Evolutionary conservation across 1,140 invertebrate species (phyloP).

Genomic region (Macrobrachium nipponense): DNA sequence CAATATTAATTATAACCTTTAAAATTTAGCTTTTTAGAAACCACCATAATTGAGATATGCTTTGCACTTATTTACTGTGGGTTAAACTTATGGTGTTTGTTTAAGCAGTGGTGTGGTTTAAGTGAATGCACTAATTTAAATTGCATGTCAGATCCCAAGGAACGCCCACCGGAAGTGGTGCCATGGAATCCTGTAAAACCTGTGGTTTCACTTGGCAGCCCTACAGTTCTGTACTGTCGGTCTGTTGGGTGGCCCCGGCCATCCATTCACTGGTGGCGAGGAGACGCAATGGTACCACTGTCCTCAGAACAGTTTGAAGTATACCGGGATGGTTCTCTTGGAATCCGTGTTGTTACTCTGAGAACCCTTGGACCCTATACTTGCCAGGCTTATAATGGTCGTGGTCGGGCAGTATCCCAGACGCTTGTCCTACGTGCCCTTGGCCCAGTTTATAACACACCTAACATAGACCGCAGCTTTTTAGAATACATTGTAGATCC

Average conservation of each 20-base stretch:
- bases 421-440: slow-evolving; percentile 78
- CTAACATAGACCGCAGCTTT: slow-evolving; percentile 16
- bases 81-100: neutral
- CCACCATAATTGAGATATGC: no score
- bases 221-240: slow-evolving; percentile 81
- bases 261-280: slow-evolving; percentile 87
- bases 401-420: slow-evolving; percentile 81
- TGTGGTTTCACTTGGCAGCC: slow-evolving; percentile 78
- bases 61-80: no score
- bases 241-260: slow-evolving; percentile 86
- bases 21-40: neutral
- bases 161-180: slow-evolving; percentile 69
- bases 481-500: slow-evolving; percentile 41
- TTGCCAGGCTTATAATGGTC: slow-evolving; percentile 88
- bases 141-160: slow-evolving; percentile 68
- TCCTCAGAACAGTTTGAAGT: slow-evolving; percentile 80
- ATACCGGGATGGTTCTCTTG: slow-evolving; percentile 78
- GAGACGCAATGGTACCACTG: slow-evolving; percentile 79
- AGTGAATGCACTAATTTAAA: neutral
- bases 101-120: neutral
- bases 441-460: slow-evolving; percentile 72
- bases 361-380: slow-evolving; percentile 82
- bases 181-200: slow-evolving; percentile 70
- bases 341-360: slow-evolving; percentile 78
- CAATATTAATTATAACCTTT: neutral